Conservation (phyloP, 2,888 invertebrate species). For the Cacoxenus indagator region DNA sequence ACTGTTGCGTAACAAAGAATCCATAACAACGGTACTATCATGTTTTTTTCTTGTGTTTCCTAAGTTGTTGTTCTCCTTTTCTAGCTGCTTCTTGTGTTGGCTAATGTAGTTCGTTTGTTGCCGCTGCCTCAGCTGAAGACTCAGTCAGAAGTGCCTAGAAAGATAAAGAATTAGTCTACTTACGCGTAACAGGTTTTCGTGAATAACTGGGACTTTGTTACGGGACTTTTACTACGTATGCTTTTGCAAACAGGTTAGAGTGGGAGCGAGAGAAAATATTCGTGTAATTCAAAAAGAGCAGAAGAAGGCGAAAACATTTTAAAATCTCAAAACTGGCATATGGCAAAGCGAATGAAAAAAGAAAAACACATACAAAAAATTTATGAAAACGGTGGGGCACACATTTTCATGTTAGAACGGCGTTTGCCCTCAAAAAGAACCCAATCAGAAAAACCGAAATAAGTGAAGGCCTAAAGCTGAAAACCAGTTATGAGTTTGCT, state of each 20-base stretch:
- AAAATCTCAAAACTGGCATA: constrained; percentile 13
- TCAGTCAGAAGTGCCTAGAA: constrained; percentile 32
- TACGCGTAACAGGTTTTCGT: constrained; percentile 67
- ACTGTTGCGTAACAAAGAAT: constrained; percentile 68
- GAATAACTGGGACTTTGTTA: constrained; percentile 70
- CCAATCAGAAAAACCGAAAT: constrained; percentile 11
- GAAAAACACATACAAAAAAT: constrained; percentile 16
- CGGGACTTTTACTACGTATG: constrained; percentile 66
- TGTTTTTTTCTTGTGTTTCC: constrained; percentile 43
- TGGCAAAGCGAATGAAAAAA: background rate
- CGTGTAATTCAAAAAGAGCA: constrained; percentile 43
- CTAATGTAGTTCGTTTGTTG: constrained; percentile 1
- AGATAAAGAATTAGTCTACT: constrained; percentile 40
- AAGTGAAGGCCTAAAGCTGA: background rate
- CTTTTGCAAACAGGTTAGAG: constrained; percentile 27
- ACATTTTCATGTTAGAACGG: constrained; percentile 61
- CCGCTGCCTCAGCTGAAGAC: constrained; percentile 11
- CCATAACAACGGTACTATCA: constrained; percentile 63
- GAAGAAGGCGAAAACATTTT: constrained; percentile 37
- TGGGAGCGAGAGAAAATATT: constrained; percentile 18
- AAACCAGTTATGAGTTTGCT: constrained; percentile 53
- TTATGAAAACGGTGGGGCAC: constrained; percentile 61
- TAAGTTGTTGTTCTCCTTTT: constrained; percentile 35
- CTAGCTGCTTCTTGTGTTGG: background rate
- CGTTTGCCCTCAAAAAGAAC: constrained; percentile 36